Percentiles rank a stretch among this genome's conserved stretches.
These are phyloP conservation scores for Taenioides sp. DNA, from an alignment of 2,797 vertebrate species.

Conservation along the genomic window DNA sequence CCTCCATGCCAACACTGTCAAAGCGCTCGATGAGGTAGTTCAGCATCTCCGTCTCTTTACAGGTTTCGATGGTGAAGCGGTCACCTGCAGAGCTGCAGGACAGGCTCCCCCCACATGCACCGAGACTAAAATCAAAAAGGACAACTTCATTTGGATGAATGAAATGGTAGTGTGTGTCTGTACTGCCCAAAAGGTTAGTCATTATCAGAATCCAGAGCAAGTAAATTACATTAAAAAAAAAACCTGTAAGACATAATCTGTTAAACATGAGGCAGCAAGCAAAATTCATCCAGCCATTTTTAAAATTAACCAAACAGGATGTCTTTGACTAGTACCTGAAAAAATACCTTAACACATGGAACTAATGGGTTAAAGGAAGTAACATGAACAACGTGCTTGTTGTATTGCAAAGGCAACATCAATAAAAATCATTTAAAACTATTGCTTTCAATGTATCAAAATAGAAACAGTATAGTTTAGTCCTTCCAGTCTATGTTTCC, in stretches of 20 bases:
- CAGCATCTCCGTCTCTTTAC: constrained; percentile 99
- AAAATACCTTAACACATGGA: background rate
- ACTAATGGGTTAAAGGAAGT: background rate
- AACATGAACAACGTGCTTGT: background rate
- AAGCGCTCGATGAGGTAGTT: constrained; percentile 99
- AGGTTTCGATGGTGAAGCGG: constrained; percentile 95
- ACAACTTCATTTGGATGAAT: constrained; percentile 17
- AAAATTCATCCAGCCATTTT: constrained; percentile 17
- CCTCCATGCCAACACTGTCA: constrained; percentile 98
- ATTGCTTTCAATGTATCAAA: background rate
- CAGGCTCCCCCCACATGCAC: constrained; percentile 86
- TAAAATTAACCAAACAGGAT: constrained; percentile 21
- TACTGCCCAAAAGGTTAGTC: constrained; percentile 17
- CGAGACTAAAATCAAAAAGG: constrained; percentile 75
- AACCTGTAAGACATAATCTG: constrained; percentile 29
- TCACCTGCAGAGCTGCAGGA: constrained; percentile 88
- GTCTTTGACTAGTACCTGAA: background rate
- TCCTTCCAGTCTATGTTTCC: too few species aligned
- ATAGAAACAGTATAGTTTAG: too few species aligned
- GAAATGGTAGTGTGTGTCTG: constrained; percentile 20
- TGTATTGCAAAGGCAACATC: background rate
- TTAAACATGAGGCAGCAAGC: constrained; percentile 41
- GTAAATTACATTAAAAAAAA: background rate
- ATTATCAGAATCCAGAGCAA: constrained; percentile 45
- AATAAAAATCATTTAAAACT: background rate